Evolutionary conservation across 2,888 invertebrate genomes (phyloP), one percentile per base, ranked within the genome.

Genomic region (Coelinius sp.): DNA sequence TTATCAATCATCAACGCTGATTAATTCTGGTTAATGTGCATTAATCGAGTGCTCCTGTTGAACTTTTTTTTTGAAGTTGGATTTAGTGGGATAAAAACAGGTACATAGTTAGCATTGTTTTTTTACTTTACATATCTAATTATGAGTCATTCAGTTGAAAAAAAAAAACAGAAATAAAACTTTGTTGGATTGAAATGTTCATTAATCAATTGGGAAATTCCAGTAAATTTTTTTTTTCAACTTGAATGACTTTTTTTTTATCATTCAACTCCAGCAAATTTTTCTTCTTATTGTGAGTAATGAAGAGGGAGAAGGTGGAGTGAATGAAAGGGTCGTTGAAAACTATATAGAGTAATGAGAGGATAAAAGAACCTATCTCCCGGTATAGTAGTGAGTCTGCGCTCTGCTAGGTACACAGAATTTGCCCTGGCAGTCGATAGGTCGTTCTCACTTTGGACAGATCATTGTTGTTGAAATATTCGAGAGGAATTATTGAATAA

Each of bases 381-480:
- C 25, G 27, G n/a, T 6, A 12, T 53, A 12, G 1, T 77, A 75
- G 77, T 73, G 80, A 79, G 83, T 69, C 81, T 83, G 81, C 83
- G 81, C 80, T 66, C 68, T 41, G 3, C 62, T 59, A 73, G 38
- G 68, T 66, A 68, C 67, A 73, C 68, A 77, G 76, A 77, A 80
- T 79, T 70, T 75, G 78, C 72, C 14, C 74, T 73, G 79, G 76
- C 77, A 84, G 84, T 84, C 84, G 80, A 83, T 83, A 80, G 79
- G 73, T 76, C 75, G 77, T 77, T 80, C 10, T 5, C 22, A 25
- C 14, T 1, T n/a, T 25, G 25, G 12, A 24, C 24, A 22, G 24
- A 52, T 24, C 22, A 12, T 24, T 52, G 22, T 52, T 24, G 8
- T 38, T n/a, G n/a, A n/a, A n/a, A n/a, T 31, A 31, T 7, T 31